Evolutionary conservation across 1,140 invertebrate species (phyloP), one percentile per base, ranked within the genome.

Genomic region (Acromyrmex echinatior): DNA sequence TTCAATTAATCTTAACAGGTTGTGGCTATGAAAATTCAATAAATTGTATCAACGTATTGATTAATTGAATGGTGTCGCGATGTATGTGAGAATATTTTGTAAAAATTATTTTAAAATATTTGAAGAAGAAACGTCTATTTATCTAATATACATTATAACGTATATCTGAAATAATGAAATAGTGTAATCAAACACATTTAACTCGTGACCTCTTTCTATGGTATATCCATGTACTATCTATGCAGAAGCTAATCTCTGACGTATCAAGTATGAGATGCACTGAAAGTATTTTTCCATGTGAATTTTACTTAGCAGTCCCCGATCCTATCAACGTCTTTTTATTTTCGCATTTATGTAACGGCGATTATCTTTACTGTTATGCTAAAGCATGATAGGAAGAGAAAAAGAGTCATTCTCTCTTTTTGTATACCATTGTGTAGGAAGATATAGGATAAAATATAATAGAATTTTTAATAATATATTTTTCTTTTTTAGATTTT

Each of bases 321-420:
- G 79, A 81, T 81, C 18, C 16, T 81, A 81, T 81, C 78, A 39
- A 9, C 2, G n/a, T 49, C 18, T 73, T 58, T 53, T 81, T 81
- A 81, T 81, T 81, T 81, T 81, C 16, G 16, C 21, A 70, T 81
- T 81, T 81, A 81, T 51, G 53, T 71, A 81, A 71, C 16, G 12
- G 21, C 16, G 66, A 58, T 31, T 81, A 81, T 60, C 66, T 81
- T 58, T 28, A 45, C 5, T 81, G 68, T 45, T 81, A 56, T 56
- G 16, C 31, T 5, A 14, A 58, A 10, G 49, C 35, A 14, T n/a
- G 45, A 81, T 58, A 81, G 1, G 35, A 39, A 28, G 66, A 39
- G 9, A 9, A 45, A 68, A 7, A 70, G 12, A 70, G 1, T 6
- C 18, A 3, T 70, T 56, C 21, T 16, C 2, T 49, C 28, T 70